A percentile compares a stretch with the other conserved stretches of the same genome.
phyloP scores from a whole-genome alignment of 30 jellyfish, hydroid and myxozoan genomes.

The Aurelia coerulea region DNA sequence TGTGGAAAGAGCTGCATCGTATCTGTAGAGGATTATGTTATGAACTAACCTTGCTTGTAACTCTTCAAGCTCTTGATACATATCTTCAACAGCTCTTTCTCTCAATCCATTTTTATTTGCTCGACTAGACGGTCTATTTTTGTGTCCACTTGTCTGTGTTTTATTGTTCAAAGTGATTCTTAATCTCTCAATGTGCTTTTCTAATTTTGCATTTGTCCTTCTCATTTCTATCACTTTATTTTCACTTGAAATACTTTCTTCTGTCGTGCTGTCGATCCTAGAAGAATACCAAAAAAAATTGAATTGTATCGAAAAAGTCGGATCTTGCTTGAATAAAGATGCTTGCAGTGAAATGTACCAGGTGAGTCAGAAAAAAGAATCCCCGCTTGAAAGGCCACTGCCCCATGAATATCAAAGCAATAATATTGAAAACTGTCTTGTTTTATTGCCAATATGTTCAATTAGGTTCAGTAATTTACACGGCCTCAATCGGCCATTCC shows the following conservation, averaged over 20 bases:
- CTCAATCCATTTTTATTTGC: conserved; percentile 23
- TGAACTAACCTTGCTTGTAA: conserved; percentile 54
- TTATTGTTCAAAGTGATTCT: conserved; percentile 19
- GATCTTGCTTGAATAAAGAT: too few relatives aligned
- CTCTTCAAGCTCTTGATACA: conserved; percentile 50
- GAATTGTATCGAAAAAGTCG: too few relatives aligned
- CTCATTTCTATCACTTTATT: conserved; percentile 63
- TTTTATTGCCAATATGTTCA: too few relatives aligned
- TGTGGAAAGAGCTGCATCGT: too few relatives aligned
- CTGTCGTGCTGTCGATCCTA: conserved; percentile 74
- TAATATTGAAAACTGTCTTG: too few relatives aligned
- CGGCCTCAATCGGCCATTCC: too few relatives aligned
- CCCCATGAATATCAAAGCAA: too few relatives aligned
- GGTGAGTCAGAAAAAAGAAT: too few relatives aligned
- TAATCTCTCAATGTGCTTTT: conserved; percentile 78
- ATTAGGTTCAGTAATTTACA: too few relatives aligned
- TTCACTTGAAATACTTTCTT: conserved; percentile 54
- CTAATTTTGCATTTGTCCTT: conserved; percentile 73
- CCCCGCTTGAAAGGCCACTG: too few relatives aligned
- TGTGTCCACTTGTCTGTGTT: conserved; percentile 18
- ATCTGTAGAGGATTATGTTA: too few relatives aligned
- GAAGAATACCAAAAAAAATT: not conserved
- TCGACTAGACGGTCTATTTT: conserved; percentile 55
- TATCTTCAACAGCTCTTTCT: conserved; percentile 54
- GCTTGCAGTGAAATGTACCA: too few relatives aligned